A percentile compares a stretch with the other conserved stretches of the same genome.
Conservation (phyloP, 2,797 vertebrate genomes). For the Tapirus indicus region DNA sequence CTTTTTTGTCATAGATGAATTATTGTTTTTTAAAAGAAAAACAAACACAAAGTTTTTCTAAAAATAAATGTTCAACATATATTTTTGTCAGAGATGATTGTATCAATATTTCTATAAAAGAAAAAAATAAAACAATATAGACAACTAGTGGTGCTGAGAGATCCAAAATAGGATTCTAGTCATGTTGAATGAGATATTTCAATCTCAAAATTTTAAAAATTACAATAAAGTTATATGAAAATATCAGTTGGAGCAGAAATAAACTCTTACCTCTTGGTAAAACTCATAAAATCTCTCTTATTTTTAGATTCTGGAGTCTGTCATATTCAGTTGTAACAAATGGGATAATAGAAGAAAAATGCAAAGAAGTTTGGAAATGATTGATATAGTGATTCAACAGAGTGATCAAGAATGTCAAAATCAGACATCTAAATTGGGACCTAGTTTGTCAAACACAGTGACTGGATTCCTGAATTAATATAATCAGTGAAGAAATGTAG, state of each 20-base stretch:
- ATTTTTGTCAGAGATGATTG: not conserved
- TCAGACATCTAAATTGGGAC: not conserved
- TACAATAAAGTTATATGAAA: not conserved
- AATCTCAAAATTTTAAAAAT: not conserved
- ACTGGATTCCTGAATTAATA: not conserved
- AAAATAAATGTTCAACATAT: conserved; percentile 5
- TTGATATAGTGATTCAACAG: not conserved
- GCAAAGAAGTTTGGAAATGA: not conserved
- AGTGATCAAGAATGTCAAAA: not conserved
- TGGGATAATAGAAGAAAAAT: not conserved
- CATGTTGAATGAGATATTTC: not conserved
- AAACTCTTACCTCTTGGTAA: not conserved
- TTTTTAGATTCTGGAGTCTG: conserved; percentile 40
- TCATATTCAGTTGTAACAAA: not conserved
- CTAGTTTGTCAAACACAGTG: not conserved
- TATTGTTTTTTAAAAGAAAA: conserved; percentile 33
- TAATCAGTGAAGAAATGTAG: not conserved
- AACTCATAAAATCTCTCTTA: not conserved
- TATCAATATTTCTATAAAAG: not conserved
- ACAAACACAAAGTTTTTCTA: not conserved
- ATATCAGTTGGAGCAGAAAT: not conserved
- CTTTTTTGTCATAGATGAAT: not conserved
- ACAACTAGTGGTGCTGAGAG: not conserved
- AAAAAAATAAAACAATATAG: not conserved
- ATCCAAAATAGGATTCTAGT: not conserved